Evolutionary conservation across 2,888 invertebrate species (phyloP), one percentile per base, ranked within the genome.

Genomic region (Lycaena phlaeas): DNA sequence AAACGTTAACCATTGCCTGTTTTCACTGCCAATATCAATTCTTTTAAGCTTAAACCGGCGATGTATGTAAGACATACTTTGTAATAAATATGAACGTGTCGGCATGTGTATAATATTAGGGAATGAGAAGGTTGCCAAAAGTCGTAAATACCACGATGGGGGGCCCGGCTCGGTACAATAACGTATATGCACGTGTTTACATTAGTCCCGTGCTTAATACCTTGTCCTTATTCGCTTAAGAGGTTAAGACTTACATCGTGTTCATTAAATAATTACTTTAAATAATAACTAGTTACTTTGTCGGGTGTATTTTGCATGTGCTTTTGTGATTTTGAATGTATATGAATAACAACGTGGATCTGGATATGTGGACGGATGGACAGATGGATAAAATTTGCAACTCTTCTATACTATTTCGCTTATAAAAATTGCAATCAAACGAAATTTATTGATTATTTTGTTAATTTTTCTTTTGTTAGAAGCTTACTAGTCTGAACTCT

Each of bases 241-340:
- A 77, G 78, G 79, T 79, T 74, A 73, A 73, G 70, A 69, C 73
- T 69, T 64, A 78, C 76, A 77, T 65, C 61, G 61, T 78, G 81
- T 78, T 84, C 78, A 81, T 84, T 82, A 79, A 81, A 81, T 81
- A 82, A 82, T 82, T 81, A 82, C 79, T 78, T 74, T 73, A 71
- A 77, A 77, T 79, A 77, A 79, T 78, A 81, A 79, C 79, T 22
- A 22, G 34, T 18, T 22, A 22, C 22, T 22, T 34, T 18, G 18
- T 18, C 34, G 18, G 10, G 14, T 14, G n/a, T n/a, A n/a, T n/a
- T n/a, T n/a, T n/a, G n/a, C n/a, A 3, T 22, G 22, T 5, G 22
- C 5, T 22, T 6, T 22, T 7, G 22, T 22, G 22, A 7, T 22
- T n/a, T n/a, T n/a, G n/a, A n/a, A n/a, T n/a, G n/a, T n/a, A n/a